A percentile compares a stretch with the other conserved stretches of the same genome.
These are phyloP conservation scores for Oenanthe melanoleuca DNA, from an alignment of 2,113 vertebrate genomes.

Conservation along the genomic window DNA sequence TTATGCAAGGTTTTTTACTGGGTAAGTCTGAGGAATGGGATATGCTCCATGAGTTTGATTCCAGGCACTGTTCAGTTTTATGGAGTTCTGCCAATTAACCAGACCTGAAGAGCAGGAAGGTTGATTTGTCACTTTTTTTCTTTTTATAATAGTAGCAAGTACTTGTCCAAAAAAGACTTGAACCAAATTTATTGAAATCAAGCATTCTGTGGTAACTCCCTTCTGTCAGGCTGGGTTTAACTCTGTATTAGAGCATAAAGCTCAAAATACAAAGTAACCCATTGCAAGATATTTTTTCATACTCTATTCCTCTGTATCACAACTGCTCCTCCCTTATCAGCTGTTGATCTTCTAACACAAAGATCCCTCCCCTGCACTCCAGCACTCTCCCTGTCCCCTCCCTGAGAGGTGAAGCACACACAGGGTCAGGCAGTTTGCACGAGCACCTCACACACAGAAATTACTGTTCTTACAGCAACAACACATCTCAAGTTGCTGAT, in stretches of 20 bases:
- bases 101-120: background rate
- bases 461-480: background rate
- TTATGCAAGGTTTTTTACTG: background rate
- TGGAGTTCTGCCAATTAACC: background rate
- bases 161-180: background rate
- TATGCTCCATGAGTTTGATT: background rate
- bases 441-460: background rate
- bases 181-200: background rate
- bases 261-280: background rate
- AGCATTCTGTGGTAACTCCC: background rate
- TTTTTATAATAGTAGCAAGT: background rate
- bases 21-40: background rate
- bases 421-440: background rate
- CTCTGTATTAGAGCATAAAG: background rate
- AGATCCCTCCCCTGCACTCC: background rate
- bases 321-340: background rate
- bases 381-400: background rate
- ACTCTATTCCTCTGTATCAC: background rate
- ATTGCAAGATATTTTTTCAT: background rate
- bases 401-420: fast-evolving
- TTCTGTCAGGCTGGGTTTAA: background rate
- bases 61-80: background rate
- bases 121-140: background rate
- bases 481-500: background rate
- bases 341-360: background rate